Percentiles rank a stretch among this genome's conserved stretches.
Conservation (phyloP, 2,113 vertebrate genomes). For the Pyrgilauda ruficollis region DNA sequence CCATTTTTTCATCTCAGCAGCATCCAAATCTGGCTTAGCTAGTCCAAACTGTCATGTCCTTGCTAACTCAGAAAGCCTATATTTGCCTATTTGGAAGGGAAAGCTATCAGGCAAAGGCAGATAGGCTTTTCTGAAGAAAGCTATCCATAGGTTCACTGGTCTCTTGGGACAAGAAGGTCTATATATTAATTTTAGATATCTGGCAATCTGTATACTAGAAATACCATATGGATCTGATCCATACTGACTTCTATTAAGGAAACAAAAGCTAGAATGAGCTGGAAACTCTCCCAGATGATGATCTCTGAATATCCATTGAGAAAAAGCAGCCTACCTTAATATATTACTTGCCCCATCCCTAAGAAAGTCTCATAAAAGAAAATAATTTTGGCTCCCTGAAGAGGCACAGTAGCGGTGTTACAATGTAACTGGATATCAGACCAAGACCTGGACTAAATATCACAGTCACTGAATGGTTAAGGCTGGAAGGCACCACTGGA, state of each 20-base stretch:
- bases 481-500: not conserved
- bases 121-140: not conserved
- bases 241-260: conserved; percentile 23
- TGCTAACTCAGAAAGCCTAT: not conserved
- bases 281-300: conserved; percentile 33
- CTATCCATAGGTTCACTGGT: not conserved
- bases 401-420: not conserved
- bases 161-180: not conserved
- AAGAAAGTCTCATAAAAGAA: not conserved
- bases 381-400: not conserved
- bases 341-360: not conserved
- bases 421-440: not conserved
- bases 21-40: conserved; percentile 26
- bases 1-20: not conserved
- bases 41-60: not conserved
- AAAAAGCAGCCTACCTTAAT: not conserved
- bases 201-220: not conserved
- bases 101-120: not conserved
- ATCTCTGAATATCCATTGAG: not conserved
- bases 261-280: conserved; percentile 38
- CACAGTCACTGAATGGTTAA: not conserved
- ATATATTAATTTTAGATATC: not conserved
- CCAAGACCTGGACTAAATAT: not conserved
- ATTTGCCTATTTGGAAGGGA: not conserved
- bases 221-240: not conserved